These are phyloP conservation scores for Bos javanicus DNA, from an alignment of 2,113 vertebrate genomes.

Conservation along the genomic window DNA sequence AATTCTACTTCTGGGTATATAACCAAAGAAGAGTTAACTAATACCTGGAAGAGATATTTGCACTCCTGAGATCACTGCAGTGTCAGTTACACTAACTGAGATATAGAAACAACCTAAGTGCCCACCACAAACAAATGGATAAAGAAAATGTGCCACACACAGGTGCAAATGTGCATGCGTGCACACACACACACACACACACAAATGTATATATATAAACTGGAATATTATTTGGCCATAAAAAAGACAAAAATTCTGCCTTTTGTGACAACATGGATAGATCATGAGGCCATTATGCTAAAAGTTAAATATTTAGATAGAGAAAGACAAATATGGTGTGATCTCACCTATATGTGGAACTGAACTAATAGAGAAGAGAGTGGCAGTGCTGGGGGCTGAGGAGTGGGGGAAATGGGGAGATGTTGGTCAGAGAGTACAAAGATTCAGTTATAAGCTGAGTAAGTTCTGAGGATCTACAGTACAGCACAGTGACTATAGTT, in stretches of 20 bases:
- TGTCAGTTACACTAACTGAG: background rate
- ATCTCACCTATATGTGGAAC: background rate
- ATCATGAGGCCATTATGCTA: background rate
- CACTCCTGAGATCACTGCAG: background rate
- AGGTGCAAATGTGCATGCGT: rapidly evolving
- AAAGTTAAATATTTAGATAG: background rate
- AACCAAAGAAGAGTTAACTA: background rate
- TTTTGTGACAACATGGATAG: background rate
- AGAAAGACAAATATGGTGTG: background rate
- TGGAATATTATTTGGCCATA: background rate
- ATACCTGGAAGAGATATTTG: background rate
- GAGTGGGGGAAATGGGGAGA: background rate
- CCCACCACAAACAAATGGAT: background rate
- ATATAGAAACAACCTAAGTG: background rate
- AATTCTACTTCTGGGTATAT: background rate
- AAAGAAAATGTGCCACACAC: background rate
- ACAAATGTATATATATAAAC: background rate
- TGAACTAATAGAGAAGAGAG: background rate
- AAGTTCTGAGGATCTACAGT: background rate
- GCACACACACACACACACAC: rapidly evolving
- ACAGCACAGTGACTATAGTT: background rate
- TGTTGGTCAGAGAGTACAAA: background rate
- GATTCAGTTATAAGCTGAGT: background rate
- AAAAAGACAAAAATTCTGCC: background rate
- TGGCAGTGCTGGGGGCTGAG: background rate